phyloP scores from a whole-genome alignment of 2,888 invertebrate genomes.

The Pemphredon lugubris region DNA sequence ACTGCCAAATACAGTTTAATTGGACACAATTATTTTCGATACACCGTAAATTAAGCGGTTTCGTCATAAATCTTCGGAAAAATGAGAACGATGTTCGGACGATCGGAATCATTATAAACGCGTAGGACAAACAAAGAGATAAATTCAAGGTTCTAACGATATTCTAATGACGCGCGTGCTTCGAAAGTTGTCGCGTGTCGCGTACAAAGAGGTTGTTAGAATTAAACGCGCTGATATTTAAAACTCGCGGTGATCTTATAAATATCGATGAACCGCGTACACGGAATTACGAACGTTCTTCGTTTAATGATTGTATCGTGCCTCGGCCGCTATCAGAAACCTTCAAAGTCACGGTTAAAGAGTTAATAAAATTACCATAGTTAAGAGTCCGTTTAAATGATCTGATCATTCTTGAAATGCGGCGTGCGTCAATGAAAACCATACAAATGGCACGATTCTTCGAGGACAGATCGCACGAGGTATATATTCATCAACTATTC shows the following conservation, averaged over 20 bases:
- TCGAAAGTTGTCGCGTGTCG: not conserved
- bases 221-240: not conserved
- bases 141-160: not conserved
- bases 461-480: conserved; percentile 11
- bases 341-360: too few species aligned
- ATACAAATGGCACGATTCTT: conserved; percentile 20
- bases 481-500: conserved; percentile 43
- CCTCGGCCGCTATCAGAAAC: too few species aligned
- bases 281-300: too few species aligned
- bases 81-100: not conserved
- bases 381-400: too few species aligned
- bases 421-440: too few species aligned
- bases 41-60: conserved; percentile 9
- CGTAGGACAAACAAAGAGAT: not conserved
- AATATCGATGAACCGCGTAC: not conserved
- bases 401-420: too few species aligned
- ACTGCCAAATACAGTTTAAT: not conserved
- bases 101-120: not conserved
- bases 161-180: too few species aligned
- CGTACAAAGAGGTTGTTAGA: not conserved
- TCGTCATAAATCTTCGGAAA: not conserved
- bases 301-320: too few species aligned
- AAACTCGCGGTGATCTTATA: conserved; percentile 1
- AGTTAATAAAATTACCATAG: too few species aligned
- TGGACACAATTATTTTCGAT: too few species aligned